A percentile compares a stretch with the other conserved stretches of the same genome.
Evolutionary conservation across 2,113 vertebrate genomes (phyloP).

Genomic region (Toxostoma redivivum): DNA sequence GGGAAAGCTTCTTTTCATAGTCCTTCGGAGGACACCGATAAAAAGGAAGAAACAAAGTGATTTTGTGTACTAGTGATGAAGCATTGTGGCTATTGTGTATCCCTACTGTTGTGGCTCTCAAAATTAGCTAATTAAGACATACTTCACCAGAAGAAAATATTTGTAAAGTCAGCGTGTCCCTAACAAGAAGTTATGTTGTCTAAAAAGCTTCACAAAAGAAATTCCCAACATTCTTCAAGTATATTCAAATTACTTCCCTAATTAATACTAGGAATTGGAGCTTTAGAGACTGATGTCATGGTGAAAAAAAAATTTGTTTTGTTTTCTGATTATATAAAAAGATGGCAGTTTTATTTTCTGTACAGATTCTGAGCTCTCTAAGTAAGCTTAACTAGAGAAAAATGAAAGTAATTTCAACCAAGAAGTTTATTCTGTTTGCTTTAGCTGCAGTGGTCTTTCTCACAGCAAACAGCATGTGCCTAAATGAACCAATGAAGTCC

Average conservation of each 20-base stretch:
- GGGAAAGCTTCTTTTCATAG: not conserved
- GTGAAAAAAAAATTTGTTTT: conserved; percentile 7
- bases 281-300: conserved; percentile 44
- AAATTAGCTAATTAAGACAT: conserved; percentile 70
- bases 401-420: conserved; percentile 64
- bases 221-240: conserved; percentile 59
- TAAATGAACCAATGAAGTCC: conserved; percentile 37
- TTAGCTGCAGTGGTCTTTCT: conserved; percentile 53
- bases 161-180: conserved; percentile 48
- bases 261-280: conserved; percentile 60
- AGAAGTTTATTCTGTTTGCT: conserved; percentile 51
- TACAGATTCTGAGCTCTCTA: not conserved
- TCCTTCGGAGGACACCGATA: not conserved
- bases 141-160: conserved; percentile 57
- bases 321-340: conserved; percentile 69
- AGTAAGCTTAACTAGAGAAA: conserved; percentile 40
- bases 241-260: conserved; percentile 38
- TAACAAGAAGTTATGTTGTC: conserved; percentile 16
- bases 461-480: conserved; percentile 44
- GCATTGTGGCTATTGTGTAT: not conserved
- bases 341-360: not conserved
- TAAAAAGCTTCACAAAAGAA: conserved; percentile 46
- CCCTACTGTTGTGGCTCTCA: not conserved
- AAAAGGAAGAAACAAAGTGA: conserved; percentile 42
- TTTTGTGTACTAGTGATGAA: conserved; percentile 42